These are phyloP conservation scores for Xestia c-nigrum DNA, from an alignment of 2,888 invertebrate genomes.

Conservation along the genomic window DNA sequence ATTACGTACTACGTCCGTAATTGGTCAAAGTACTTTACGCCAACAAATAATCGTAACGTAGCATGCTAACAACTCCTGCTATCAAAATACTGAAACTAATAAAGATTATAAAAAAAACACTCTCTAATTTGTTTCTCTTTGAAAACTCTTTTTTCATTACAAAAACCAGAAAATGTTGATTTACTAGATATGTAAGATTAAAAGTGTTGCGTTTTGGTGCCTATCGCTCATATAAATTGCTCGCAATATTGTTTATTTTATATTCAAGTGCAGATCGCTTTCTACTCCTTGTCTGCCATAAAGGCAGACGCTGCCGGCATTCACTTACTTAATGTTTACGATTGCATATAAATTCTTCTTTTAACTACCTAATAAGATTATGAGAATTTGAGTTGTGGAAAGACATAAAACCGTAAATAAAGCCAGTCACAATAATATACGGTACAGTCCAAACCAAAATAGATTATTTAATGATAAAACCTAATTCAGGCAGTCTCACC, in stretches of 20 bases:
- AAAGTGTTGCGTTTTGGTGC: neutral
- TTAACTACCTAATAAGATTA: constrained; percentile 39
- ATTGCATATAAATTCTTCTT: constrained; percentile 45
- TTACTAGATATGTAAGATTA: neutral
- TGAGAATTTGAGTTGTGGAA: constrained; percentile 34
- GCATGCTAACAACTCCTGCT: neutral
- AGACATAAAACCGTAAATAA: constrained; percentile 22
- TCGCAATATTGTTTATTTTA: constrained; percentile 35
- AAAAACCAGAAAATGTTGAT: neutral
- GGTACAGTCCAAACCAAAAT: constrained; percentile 3
- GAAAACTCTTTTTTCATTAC: neutral
- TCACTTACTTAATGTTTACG: constrained; percentile 54
- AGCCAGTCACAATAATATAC: constrained; percentile 18
- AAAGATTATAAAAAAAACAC: neutral
- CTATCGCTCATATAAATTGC: constrained; percentile 10
- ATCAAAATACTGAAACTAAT: neutral
- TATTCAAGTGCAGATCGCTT: constrained; percentile 67
- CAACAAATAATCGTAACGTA: neutral
- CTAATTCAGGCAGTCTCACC: neutral
- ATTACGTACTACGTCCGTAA: neutral
- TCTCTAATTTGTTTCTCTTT: neutral
- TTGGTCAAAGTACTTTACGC: neutral
- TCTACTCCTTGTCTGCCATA: constrained; percentile 51
- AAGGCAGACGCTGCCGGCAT: constrained; percentile 54
- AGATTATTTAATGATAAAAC: constrained; percentile 12